These are phyloP conservation scores for Limnephilus marmoratus DNA, from an alignment of 2,888 invertebrate species.

Conservation along the genomic window DNA sequence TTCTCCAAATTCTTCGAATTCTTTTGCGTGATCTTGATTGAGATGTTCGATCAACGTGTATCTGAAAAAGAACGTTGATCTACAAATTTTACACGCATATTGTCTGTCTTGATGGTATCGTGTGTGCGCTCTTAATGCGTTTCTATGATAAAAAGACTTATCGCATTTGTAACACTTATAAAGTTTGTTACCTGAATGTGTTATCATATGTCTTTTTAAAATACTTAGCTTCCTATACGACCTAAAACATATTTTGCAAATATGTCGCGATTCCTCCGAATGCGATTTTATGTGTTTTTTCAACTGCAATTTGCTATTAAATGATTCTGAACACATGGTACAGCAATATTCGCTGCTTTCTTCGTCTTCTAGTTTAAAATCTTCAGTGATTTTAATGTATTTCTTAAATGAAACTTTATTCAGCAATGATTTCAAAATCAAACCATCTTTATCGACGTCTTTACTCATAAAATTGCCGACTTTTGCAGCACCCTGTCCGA, in stretches of 20 bases:
- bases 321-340: slow-evolving; percentile 57
- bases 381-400: not conserved
- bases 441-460: not conserved
- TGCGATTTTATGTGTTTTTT: slow-evolving; percentile 52
- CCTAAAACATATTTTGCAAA: slow-evolving; percentile 58
- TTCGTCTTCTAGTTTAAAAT: slow-evolving; percentile 11
- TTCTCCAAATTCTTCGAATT: slow-evolving; percentile 15
- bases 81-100: slow-evolving; percentile 51
- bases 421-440: slow-evolving; percentile 25
- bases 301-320: slow-evolving; percentile 50
- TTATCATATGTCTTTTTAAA: slow-evolving; percentile 56
- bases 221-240: slow-evolving; percentile 57
- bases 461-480: slow-evolving; percentile 21
- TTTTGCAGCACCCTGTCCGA: slow-evolving; percentile 19
- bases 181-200: slow-evolving; percentile 51
- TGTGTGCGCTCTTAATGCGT: slow-evolving; percentile 55
- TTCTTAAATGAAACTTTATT: slow-evolving; percentile 33
- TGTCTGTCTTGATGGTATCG: slow-evolving; percentile 54
- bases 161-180: slow-evolving; percentile 52
- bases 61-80: slow-evolving; percentile 51
- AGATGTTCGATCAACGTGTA: slow-evolving; percentile 57
- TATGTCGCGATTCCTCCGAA: slow-evolving; percentile 52
- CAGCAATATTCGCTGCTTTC: slow-evolving; percentile 37
- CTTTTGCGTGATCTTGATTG: slow-evolving; percentile 42
- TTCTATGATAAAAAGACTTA: slow-evolving; percentile 54